phyloP scores from a whole-genome alignment of 1,140 invertebrate species.

The Sesamia nonagrioides region DNA sequence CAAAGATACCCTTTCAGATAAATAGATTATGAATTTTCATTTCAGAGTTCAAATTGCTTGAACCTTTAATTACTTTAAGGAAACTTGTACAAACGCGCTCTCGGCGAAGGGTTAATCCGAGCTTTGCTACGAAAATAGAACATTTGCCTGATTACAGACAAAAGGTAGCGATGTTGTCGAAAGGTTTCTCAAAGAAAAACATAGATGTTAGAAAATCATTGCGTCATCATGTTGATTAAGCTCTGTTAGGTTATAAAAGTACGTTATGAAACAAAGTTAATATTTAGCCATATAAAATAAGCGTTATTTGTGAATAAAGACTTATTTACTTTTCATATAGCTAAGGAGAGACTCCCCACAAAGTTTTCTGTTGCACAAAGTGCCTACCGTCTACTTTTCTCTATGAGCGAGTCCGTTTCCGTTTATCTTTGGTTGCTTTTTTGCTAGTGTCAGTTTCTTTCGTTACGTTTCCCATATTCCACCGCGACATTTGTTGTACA shows the following conservation, averaged over 20 bases:
- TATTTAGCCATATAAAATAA: neutral
- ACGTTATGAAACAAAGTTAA: neutral
- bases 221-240: neutral
- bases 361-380: constrained; percentile 80
- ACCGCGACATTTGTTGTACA: constrained; percentile 74
- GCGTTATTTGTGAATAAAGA: constrained; percentile 62
- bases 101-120: constrained; percentile 71
- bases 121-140: constrained; percentile 73
- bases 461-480: constrained; percentile 77
- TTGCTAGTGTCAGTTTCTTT: constrained; percentile 75
- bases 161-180: constrained; percentile 62
- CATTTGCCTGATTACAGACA: constrained; percentile 77
- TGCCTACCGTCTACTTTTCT: constrained; percentile 80
- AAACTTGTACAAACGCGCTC: constrained; percentile 77
- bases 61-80: constrained; percentile 80
- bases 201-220: constrained; percentile 3
- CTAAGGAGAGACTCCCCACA: constrained; percentile 71
- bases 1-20: constrained; percentile 65
- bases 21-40: constrained; percentile 77
- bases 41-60: constrained; percentile 74
- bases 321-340: constrained; percentile 64
- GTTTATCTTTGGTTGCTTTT: constrained; percentile 82
- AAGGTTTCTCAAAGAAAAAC: constrained; percentile 30
- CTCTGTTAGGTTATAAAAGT: too few species aligned
- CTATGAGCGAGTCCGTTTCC: constrained; percentile 82